Percentiles rank a stretch among this genome's conserved stretches.
phyloP scores from a whole-genome alignment of 2,797 vertebrate species.

The Phyllotis vaccarum region DNA sequence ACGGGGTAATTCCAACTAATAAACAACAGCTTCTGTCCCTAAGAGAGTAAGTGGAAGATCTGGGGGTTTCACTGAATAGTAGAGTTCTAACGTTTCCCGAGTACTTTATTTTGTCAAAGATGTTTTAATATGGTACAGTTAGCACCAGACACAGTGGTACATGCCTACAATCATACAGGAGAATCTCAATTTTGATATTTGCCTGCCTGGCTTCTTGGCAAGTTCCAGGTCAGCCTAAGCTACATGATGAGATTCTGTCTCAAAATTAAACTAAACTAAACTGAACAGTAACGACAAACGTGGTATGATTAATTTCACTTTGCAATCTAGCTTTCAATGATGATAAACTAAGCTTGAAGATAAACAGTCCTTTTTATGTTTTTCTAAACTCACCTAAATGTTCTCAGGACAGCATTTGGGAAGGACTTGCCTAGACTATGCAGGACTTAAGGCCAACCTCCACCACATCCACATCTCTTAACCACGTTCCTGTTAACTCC shows the following conservation, averaged over 20 bases:
- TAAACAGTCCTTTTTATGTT: background rate
- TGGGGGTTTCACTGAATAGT: background rate
- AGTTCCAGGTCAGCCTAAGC: background rate
- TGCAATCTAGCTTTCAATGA: background rate
- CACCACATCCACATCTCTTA: background rate
- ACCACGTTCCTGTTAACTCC: background rate
- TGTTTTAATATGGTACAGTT: background rate
- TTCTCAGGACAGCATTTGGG: background rate
- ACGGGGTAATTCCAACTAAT: background rate
- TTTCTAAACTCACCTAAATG: background rate
- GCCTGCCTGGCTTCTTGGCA: background rate
- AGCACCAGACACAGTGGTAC: no score
- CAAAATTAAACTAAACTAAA: background rate
- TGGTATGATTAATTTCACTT: background rate
- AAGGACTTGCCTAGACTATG: background rate
- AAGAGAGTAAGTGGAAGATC: background rate
- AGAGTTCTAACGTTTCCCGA: background rate
- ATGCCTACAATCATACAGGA: background rate
- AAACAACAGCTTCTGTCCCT: background rate
- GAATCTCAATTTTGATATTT: background rate
- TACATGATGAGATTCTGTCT: background rate
- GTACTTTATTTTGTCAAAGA: background rate
- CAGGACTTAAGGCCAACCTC: background rate
- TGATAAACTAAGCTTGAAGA: conserved; percentile 5
- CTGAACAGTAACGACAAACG: background rate